Evolutionary conservation across 2,888 invertebrate species (phyloP), one percentile per base, ranked within the genome.

Genomic region (Orchesella flavescens): DNA sequence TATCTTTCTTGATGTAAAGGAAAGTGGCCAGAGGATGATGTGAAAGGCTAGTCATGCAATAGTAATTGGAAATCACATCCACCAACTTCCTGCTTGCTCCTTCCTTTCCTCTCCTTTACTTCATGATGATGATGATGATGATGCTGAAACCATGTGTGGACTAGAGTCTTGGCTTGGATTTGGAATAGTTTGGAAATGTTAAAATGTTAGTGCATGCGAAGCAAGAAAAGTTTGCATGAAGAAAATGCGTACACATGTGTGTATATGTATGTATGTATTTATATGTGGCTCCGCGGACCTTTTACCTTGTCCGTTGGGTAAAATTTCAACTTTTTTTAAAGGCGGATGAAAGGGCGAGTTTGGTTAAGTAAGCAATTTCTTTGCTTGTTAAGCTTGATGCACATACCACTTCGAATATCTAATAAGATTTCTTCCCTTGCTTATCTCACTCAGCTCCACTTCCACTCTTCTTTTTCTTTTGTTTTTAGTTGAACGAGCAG

Each of bases 361-460:
- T 69, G 24, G 59, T 59, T 69, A 77, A 77, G 69, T 77, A 69
- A 69, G 69, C 77, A 77, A 69, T 77, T 77, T 77, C 77, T 44
- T 66, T 66, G 68, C 77, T 77, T 77, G 76, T 76, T 76, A 76
- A 76, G 74, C 65, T 76, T 76, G 76, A 76, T 76, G 76, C 76
- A 66, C n/a, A n/a, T n/a, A n/a, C 76, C 76, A 66, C 57, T 55
- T 76, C 66, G 68, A 76, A 76, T 66, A 57, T 76, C 19, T 76
- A 76, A 76, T 76, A 66, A 76, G 66, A 43, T 46, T 53, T 46
- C n/a, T 61, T 13, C 72, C 57, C n/a, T 61, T 13, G 57, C 57
- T 43, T 72, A n/a, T 57, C 57, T 34, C 34, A 34, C 34, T 34
- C n/a, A 34, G 34, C n/a, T 65, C n/a, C n/a, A n/a, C n/a, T 66